phyloP scores from a whole-genome alignment of 2,797 vertebrate genomes.

The Cheracebus regulus region DNA sequence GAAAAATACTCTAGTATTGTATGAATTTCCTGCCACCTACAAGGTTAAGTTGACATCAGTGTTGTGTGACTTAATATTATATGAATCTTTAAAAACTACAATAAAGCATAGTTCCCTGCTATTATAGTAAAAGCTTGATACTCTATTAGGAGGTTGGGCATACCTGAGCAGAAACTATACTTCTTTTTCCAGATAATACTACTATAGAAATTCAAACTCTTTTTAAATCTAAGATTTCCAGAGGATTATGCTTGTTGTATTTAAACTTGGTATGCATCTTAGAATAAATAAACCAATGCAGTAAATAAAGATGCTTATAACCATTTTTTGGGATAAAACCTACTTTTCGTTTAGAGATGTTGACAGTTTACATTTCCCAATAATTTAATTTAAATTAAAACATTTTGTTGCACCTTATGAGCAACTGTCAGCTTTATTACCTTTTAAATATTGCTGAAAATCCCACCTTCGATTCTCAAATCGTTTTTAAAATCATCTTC shows the following conservation, averaged over 20 bases:
- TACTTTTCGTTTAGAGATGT: neutral
- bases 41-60: neutral
- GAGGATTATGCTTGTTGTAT: neutral
- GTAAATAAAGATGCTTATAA: neutral
- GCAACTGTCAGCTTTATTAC: neutral
- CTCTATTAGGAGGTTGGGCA: neutral
- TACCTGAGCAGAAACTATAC: neutral
- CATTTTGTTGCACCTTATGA: neutral
- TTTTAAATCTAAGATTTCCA: neutral
- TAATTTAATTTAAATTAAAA: constrained; percentile 18
- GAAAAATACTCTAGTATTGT: neutral
- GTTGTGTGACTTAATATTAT: neutral
- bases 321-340: neutral
- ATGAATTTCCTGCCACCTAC: neutral
- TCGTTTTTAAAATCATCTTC: neutral
- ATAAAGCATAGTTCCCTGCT: neutral
- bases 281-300: neutral
- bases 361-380: neutral
- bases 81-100: neutral
- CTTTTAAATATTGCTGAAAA: neutral
- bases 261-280: neutral
- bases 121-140: neutral
- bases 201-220: neutral
- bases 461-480: neutral
- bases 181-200: neutral